Percentiles rank a stretch among this genome's conserved stretches.
phyloP scores from a whole-genome alignment of 2,797 vertebrate species.

The Acanthornis magna region DNA sequence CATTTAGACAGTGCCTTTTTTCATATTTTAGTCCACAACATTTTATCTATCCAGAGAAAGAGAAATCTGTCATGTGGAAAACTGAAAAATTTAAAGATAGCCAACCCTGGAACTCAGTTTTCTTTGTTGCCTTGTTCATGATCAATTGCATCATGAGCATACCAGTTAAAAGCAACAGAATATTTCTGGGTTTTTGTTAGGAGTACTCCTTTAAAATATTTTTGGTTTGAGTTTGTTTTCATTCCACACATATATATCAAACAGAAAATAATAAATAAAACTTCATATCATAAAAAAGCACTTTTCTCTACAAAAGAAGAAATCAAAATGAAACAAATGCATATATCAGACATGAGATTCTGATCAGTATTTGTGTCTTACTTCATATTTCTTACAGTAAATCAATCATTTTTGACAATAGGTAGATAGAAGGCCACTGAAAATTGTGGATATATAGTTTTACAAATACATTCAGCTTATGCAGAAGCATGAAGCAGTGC shows the following conservation, averaged over 20 bases:
- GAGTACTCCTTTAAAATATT: not conserved
- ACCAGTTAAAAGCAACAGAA: conserved; percentile 8
- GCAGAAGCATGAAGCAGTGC: not conserved
- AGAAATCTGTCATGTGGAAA: conserved; percentile 14
- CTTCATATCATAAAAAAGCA: not conserved
- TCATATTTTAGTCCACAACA: not conserved
- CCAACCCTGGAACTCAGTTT: not conserved
- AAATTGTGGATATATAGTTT: not conserved
- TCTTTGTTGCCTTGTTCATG: not conserved
- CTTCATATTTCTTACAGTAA: not conserved
- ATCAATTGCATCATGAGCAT: not conserved
- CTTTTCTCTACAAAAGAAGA: not conserved
- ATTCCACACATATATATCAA: not conserved
- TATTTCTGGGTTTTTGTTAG: not conserved
- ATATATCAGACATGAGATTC: not conserved
- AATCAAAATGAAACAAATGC: not conserved
- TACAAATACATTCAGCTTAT: not conserved
- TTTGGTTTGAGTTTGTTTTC: not conserved
- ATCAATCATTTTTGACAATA: not conserved
- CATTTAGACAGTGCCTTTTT: not conserved
- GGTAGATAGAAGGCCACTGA: not conserved
- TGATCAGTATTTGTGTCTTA: not conserved
- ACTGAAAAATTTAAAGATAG: not conserved
- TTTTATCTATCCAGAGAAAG: not conserved
- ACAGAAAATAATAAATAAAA: not conserved